phyloP scores from a whole-genome alignment of 2,888 invertebrate species.

The Dromius quadrimaculatus region DNA sequence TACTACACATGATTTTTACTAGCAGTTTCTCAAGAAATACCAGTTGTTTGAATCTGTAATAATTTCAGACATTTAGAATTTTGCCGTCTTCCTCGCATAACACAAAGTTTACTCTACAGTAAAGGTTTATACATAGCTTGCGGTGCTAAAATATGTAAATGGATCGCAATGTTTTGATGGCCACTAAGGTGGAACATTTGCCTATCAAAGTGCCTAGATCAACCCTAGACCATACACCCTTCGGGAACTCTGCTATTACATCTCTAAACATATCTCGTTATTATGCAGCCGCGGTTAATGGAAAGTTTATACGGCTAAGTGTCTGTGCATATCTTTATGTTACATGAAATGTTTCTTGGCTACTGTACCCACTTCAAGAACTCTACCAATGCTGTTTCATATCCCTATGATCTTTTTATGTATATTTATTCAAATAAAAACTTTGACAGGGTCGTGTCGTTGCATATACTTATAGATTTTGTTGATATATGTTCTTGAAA shows the following conservation, averaged over 20 bases:
- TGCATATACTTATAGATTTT: no score
- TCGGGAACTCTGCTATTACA: slow-evolving; percentile 45
- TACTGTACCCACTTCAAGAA: no score
- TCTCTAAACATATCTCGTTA: slow-evolving; percentile 46
- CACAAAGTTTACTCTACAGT: slow-evolving; percentile 6
- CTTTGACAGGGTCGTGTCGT: no score
- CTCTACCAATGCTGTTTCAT: no score
- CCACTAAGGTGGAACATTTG: slow-evolving; percentile 46
- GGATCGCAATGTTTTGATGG: slow-evolving; percentile 47
- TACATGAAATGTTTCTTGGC: slow-evolving; percentile 26
- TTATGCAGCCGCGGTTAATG: slow-evolving; percentile 47
- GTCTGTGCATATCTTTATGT: slow-evolving; percentile 46
- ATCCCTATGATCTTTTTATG: no score
- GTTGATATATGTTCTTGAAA: no score
- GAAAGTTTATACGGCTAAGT: slow-evolving; percentile 50
- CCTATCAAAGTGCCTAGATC: slow-evolving; percentile 50
- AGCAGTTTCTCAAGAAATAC: no score
- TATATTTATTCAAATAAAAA: no score
- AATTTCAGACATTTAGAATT: background rate
- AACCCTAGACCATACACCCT: slow-evolving; percentile 41
- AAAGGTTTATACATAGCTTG: slow-evolving; percentile 16
- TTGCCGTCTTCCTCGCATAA: background rate
- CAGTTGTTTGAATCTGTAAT: no score
- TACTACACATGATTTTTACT: no score
- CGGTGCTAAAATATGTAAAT: slow-evolving; percentile 50